Evolutionary conservation across 1,140 invertebrate species (phyloP).

Genomic region (Brachionus sp.): DNA sequence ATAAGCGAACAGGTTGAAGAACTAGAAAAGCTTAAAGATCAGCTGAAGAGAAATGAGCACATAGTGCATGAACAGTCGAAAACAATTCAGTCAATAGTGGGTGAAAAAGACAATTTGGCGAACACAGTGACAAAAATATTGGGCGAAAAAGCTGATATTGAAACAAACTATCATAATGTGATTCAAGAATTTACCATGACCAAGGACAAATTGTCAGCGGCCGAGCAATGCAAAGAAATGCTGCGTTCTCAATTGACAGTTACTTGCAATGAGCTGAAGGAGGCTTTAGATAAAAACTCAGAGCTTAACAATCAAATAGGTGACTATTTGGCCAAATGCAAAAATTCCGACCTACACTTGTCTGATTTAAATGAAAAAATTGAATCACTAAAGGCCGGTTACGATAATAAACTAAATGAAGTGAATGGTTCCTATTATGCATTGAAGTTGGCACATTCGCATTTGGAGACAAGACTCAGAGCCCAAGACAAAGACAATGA

Average conservation of each 20-base stretch:
- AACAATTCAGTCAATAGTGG: slow-evolving; percentile 35
- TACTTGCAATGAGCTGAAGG: background rate
- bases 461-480: background rate
- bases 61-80: background rate
- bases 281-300: background rate
- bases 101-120: slow-evolving; percentile 27
- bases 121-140: slow-evolving; percentile 23
- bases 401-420: slow-evolving; percentile 22
- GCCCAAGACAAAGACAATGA: slow-evolving; percentile 15
- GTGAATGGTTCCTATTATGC: slow-evolving; percentile 37
- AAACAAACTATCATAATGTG: background rate
- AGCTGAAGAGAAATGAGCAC: background rate
- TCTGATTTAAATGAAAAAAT: slow-evolving; percentile 26
- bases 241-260: slow-evolving; percentile 17
- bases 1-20: background rate
- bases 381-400: background rate
- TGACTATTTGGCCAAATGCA: background rate
- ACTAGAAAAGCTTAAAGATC: background rate
- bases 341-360: background rate
- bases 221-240: slow-evolving; percentile 44
- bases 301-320: background rate
- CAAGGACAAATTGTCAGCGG: slow-evolving; percentile 18
- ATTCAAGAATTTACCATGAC: background rate
- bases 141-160: background rate
- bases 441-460: slow-evolving; percentile 16